Percentiles rank a stretch among this genome's conserved stretches.
Conservation (phyloP, 2,888 invertebrate genomes). For the Tenthredo distinguenda region DNA sequence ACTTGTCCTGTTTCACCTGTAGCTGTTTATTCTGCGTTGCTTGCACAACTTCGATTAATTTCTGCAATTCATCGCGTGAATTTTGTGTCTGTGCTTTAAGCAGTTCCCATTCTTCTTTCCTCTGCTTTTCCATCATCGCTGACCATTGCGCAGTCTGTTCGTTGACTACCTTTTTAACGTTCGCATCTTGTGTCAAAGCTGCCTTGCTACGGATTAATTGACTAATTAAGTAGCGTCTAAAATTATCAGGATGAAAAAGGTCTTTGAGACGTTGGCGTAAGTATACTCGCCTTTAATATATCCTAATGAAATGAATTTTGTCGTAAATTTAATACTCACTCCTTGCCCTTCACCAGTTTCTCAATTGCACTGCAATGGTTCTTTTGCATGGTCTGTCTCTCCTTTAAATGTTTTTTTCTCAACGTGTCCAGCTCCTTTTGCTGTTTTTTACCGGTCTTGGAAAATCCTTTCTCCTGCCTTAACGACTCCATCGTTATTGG, state of each 20-base stretch:
- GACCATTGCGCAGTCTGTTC: conserved; percentile 85
- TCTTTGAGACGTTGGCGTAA: background rate
- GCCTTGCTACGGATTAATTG: conserved; percentile 69
- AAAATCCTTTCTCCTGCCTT: conserved; percentile 79
- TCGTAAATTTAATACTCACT: conserved; percentile 72
- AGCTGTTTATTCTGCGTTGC: conserved; percentile 80
- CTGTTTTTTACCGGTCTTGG: conserved; percentile 82
- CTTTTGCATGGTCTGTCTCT: conserved; percentile 82
- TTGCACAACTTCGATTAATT: conserved; percentile 80
- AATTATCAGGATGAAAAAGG: background rate
- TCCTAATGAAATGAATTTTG: conserved; percentile 9
- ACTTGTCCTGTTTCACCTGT: conserved; percentile 82
- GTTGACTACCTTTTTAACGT: conserved; percentile 79
- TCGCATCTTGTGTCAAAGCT: conserved; percentile 74
- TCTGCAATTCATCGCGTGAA: conserved; percentile 80
- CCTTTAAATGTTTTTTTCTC: conserved; percentile 83
- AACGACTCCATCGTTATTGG: conserved; percentile 80
- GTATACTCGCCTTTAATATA: background rate
- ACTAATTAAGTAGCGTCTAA: background rate
- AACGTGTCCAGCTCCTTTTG: conserved; percentile 83
- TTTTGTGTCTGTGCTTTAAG: conserved; percentile 80
- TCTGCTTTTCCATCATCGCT: conserved; percentile 80
- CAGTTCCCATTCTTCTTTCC: conserved; percentile 82
- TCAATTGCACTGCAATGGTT: conserved; percentile 81
- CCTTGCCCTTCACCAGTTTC: conserved; percentile 82